Evolutionary conservation across 2,888 invertebrate genomes (phyloP), one percentile per base, ranked within the genome.

Genomic region (Agonopterix arenella): DNA sequence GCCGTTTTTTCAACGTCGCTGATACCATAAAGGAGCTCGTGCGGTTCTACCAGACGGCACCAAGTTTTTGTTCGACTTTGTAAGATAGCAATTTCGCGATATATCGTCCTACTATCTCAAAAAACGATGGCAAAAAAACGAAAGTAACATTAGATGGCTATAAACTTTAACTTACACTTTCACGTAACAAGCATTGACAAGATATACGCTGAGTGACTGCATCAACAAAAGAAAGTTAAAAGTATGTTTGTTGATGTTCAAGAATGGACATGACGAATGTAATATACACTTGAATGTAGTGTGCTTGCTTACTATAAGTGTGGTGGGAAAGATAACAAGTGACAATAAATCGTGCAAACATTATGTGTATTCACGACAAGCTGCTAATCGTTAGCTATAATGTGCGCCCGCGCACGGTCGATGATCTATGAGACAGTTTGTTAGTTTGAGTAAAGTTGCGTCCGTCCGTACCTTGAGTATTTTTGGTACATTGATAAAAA

Each of bases 1-100:
- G 73, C 58, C 58, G 62, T 71, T 79, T 77, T 76, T 77, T 70
- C 59, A 62, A 37, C n/a, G 41, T 57, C 50, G 38, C 47, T 53
- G 62, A 64, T 64, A 58, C 68, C 68, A 68, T 70, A 74, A 69
- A 68, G 64, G 66, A 62, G 46, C 56, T 55, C 57, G 54, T 55
- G 59, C 58, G 11, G 9, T 7, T 50, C 48, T 67, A 66, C 72
- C 69, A 68, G 57, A 55, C 52, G 11, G 52, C 28, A 48, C 59
- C 66, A 50, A 66, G 64, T 74, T 72, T 64, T 70, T 70, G 52
- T 56, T 46, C 10, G 46, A 36, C 46, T 49, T 51, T 58, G 60
- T 56, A 55, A 57, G 57, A 61, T 62, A 50, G 59, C 58, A 54
- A 65, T 64, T 62, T 64, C 53, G 58, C 60, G 60, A 63, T 64